Percentiles rank a stretch among this genome's conserved stretches.
Conservation (phyloP, 2,797 vertebrate genomes). For the Chelmon rostratus region DNA sequence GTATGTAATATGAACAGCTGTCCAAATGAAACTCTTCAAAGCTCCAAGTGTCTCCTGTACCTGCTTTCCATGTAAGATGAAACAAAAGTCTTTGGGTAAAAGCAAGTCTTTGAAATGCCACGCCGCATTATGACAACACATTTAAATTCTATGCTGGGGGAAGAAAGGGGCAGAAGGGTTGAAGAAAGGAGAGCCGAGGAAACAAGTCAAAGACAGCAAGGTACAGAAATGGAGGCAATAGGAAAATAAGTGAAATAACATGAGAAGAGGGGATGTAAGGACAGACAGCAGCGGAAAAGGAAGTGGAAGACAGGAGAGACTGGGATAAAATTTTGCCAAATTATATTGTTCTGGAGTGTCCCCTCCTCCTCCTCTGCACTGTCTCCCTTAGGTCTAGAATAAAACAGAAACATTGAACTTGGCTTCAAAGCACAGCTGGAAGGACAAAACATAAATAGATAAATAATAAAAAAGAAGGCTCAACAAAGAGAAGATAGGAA, state of each 20-base stretch:
- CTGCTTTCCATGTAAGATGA: slow-evolving; percentile 22
- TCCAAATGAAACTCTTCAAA: slow-evolving; percentile 30
- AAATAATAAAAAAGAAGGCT: slow-evolving; percentile 10
- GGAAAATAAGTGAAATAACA: not conserved
- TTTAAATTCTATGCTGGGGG: slow-evolving; percentile 3
- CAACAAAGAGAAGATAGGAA: slow-evolving; percentile 11
- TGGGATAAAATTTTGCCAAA: not conserved
- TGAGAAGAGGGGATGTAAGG: not conserved
- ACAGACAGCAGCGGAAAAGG: not conserved
- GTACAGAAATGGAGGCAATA: not conserved
- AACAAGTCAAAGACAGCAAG: not conserved
- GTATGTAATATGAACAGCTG: slow-evolving; percentile 30
- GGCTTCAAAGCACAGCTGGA: slow-evolving; percentile 42
- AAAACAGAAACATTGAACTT: slow-evolving; percentile 5
- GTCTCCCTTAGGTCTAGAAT: slow-evolving; percentile 2
- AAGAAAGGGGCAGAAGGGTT: not conserved
- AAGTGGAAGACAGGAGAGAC: not conserved
- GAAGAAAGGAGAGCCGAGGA: not conserved
- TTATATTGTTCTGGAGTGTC: not conserved
- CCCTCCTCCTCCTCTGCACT: not conserved
- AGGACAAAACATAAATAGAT: slow-evolving; percentile 9
- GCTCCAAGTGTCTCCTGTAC: slow-evolving; percentile 2
- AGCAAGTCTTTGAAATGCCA: slow-evolving; percentile 20
- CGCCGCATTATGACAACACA: slow-evolving; percentile 5
- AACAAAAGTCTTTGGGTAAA: slow-evolving; percentile 24